Base-by-base conservation (phyloP, 2,113 vertebrate species). In the Ahaetulla prasina region DNA sequence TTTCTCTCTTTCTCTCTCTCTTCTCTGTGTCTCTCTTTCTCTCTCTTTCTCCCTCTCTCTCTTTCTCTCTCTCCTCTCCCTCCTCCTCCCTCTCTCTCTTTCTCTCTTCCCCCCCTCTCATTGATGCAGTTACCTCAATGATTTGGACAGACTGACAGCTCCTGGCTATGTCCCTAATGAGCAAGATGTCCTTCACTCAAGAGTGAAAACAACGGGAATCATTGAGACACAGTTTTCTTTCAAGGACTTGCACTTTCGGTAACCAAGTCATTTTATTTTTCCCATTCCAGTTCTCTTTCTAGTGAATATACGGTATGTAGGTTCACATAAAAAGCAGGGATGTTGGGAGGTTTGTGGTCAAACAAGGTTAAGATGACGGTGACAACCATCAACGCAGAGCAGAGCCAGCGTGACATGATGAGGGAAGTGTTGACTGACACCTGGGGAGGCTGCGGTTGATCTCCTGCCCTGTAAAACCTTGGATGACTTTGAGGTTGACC, bases 191-290 rank as follows among this genome's bases (percentile, higher is more conserved):
- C 97, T 99, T 93, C 98, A 98, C 93, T 99, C 99, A 92, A 95
- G 98, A 96, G 99, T 99, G 87, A 99, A 99, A 97, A 99, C 99
- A 45, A 99, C 99, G 0, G 99, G 99, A 89, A 99, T 99, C 94
- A 99, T 99, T 52, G 99, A 99, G 97, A 99, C 99, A 39, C 97
- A 98, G 86, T 99, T 99, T 97, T 98, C 97, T 91, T 98, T 99
- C 94, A 99, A 99, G 96, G 99, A 99, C 91, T 97, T 99, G 93
- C 96, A 99, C 84, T 99, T 99, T 98, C 99, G 99, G 99, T 99
- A 97, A 0, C 68, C 93, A 92, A 93, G 22, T 1, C 0, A 0
- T 6, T n/a, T 93, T 87, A n/a, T 91, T 8, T 30, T 93, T 85
- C 88, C 8, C 8, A 14, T 11, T 39, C 12, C 49, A 11, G 50